phyloP scores from a whole-genome alignment of 2,888 invertebrate genomes.

The Onchidella celtica region DNA sequence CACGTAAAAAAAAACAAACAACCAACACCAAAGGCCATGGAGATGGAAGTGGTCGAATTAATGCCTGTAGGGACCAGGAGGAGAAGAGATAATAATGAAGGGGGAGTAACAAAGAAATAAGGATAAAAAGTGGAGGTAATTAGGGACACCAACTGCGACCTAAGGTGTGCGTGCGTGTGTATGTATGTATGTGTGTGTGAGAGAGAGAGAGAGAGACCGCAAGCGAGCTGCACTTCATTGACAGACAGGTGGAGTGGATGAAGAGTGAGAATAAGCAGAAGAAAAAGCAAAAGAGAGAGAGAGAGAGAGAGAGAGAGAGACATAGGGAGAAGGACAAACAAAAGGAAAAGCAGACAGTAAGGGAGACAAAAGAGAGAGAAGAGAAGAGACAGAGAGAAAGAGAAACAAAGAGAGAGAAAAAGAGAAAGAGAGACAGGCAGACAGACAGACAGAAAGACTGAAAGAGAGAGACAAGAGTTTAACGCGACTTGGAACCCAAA shows the following conservation, averaged over 20 bases:
- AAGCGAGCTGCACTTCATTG: too few species aligned
- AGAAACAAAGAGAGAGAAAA: constrained; percentile 11
- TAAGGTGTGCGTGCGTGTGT: not conserved
- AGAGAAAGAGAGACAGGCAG: constrained; percentile 9
- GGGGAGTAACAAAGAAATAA: too few species aligned
- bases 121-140: not conserved
- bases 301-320: not conserved
- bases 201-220: not conserved
- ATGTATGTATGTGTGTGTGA: not conserved
- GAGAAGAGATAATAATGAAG: too few species aligned
- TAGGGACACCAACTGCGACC: not conserved
- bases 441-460: not conserved
- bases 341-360: too few species aligned
- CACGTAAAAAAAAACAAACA: too few species aligned
- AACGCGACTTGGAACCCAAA: too few species aligned
- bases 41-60: too few species aligned
- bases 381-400: constrained; percentile 15
- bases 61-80: too few species aligned
- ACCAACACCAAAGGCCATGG: too few species aligned
- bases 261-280: not conserved
- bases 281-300: not conserved
- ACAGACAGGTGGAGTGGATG: not conserved
- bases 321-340: not conserved
- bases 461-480: too few species aligned
- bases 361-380: constrained; percentile 11